Evolutionary conservation across 30 jellyfish, hydroid and myxozoan genomes (phyloP).

Genomic region (Sanderia malayensis): DNA sequence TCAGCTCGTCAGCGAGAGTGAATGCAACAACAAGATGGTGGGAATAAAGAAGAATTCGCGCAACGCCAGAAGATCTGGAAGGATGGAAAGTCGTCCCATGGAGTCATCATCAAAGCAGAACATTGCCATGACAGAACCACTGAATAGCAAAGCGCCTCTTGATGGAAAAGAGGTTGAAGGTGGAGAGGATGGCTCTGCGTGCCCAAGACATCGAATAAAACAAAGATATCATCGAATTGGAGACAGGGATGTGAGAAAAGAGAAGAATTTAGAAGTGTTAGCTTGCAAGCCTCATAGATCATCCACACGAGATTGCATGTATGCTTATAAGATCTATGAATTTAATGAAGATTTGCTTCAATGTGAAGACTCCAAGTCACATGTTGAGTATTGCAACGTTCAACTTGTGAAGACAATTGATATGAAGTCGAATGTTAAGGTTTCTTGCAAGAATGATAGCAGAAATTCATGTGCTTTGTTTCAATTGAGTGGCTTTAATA

Average conservation of each 20-base stretch:
- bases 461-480: neutral
- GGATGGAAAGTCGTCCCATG: no score
- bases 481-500: slow-evolving; percentile 4
- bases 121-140: no score
- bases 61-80: no score
- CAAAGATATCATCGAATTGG: no score
- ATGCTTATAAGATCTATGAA: slow-evolving; percentile 41
- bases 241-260: neutral
- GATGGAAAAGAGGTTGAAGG: neutral
- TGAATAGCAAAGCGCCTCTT: no score
- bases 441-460: slow-evolving; percentile 8
- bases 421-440: neutral
- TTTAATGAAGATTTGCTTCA: slow-evolving; percentile 27
- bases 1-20: no score
- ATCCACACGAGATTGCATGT: slow-evolving; percentile 50
- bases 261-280: neutral
- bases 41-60: no score
- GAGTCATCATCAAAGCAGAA: no score
- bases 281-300: slow-evolving; percentile 62
- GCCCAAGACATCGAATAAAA: neutral
- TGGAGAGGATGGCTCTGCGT: neutral
- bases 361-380: slow-evolving; percentile 20
- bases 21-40: no score
- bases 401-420: neutral
- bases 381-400: slow-evolving; percentile 22